Percentiles rank a stretch among this genome's conserved stretches.
Evolutionary conservation across 30 jellyfish, hydroid and myxozoan genomes (phyloP).

Genomic region (Hydractinia symbiolongicarpus): DNA sequence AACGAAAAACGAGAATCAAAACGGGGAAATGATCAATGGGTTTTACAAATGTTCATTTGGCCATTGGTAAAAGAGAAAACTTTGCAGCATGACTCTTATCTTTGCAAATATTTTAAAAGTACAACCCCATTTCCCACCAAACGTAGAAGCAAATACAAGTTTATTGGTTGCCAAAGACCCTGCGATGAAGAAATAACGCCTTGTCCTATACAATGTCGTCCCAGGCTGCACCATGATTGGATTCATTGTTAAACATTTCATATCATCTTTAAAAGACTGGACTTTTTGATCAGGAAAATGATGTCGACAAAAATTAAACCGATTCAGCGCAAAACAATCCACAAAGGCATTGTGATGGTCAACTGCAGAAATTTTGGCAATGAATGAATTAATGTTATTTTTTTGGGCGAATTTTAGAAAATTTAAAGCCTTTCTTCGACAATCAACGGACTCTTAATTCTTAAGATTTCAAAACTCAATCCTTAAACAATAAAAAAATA

Average conservation of each 20-base stretch:
- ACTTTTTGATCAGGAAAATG: no score
- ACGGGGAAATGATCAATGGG: conserved; percentile 1
- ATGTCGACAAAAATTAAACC: no score
- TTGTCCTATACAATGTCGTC: conserved; percentile 25
- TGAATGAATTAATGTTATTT: no score
- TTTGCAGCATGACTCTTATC: conserved; percentile 27
- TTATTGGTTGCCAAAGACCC: conserved; percentile 1
- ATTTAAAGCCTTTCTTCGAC: no score
- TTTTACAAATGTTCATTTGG: not conserved
- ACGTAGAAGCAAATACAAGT: not conserved
- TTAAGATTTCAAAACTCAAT: no score
- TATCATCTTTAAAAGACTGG: no score
- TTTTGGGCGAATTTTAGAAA: no score
- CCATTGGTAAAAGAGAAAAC: conserved; percentile 2
- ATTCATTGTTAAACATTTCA: conserved; percentile 4
- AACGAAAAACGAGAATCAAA: not conserved
- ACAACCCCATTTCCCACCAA: conserved; percentile 13
- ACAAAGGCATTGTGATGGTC: no score
- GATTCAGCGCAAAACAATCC: no score
- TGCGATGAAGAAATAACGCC: not conserved
- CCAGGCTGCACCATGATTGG: conserved; percentile 22
- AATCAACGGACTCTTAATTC: no score
- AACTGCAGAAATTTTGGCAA: no score
- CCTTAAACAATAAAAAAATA: no score
- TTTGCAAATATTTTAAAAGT: not conserved